A percentile compares a stretch with the other conserved stretches of the same genome.
These are phyloP conservation scores for Pseudochromis fuscus DNA, from an alignment of 2,797 vertebrate genomes.

Conservation along the genomic window DNA sequence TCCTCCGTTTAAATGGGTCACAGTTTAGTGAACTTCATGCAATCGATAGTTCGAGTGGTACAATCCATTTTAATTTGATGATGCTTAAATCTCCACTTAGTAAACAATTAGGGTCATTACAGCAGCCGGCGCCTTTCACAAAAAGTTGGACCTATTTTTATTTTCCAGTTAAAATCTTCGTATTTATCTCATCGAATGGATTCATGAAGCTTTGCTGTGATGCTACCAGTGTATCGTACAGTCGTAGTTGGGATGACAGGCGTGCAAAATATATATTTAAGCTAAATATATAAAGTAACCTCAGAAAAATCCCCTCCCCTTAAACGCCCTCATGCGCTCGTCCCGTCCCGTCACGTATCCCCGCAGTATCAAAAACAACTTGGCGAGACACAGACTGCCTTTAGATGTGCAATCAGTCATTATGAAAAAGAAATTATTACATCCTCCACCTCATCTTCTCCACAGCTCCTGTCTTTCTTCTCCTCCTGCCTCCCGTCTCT, in stretches of 20 bases:
- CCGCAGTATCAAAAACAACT: conserved; percentile 22
- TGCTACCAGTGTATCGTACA: too few species aligned
- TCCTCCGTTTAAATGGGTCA: neutral
- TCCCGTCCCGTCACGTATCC: conserved; percentile 20
- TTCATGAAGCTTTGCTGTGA: too few species aligned
- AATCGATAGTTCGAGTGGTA: too few species aligned
- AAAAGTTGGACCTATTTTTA: too few species aligned
- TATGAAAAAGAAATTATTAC: conserved; percentile 46
- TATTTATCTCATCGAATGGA: too few species aligned
- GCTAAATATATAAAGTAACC: too few species aligned
- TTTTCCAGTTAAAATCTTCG: neutral
- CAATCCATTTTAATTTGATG: neutral
- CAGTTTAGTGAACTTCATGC: neutral
- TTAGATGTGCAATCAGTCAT: conserved; percentile 59
- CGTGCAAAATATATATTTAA: too few species aligned
- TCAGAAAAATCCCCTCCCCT: too few species aligned
- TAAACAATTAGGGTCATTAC: too few species aligned
- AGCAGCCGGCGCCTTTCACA: too few species aligned
- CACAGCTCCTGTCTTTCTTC: conserved; percentile 22
- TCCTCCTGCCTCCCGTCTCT: conserved; percentile 25
- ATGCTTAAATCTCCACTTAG: neutral
- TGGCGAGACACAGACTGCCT: conserved; percentile 17
- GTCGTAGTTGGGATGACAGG: too few species aligned
- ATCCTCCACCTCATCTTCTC: conserved; percentile 9
- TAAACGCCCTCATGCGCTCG: too few species aligned